phyloP scores from a whole-genome alignment of 2,797 vertebrate species.

The Myripristis jacobus region DNA sequence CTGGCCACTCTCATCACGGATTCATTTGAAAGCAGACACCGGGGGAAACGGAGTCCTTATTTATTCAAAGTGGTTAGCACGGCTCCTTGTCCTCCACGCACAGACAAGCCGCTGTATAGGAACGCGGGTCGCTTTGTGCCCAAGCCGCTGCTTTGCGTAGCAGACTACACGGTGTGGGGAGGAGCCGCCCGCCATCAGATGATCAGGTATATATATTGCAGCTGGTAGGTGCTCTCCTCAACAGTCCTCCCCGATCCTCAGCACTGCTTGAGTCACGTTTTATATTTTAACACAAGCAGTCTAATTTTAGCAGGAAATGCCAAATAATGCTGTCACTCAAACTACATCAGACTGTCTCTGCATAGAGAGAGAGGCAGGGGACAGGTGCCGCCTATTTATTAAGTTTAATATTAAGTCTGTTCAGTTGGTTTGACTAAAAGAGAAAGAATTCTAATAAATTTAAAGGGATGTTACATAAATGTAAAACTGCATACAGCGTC shows the following conservation, averaged over 20 bases:
- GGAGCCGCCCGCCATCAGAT: slow-evolving; percentile 78
- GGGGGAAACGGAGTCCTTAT: slow-evolving; percentile 44
- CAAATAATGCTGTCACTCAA: no score
- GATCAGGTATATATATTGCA: slow-evolving; percentile 55
- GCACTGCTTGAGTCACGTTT: slow-evolving; percentile 24
- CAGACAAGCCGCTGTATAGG: slow-evolving; percentile 48
- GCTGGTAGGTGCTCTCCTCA: slow-evolving; percentile 56
- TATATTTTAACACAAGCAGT: not conserved
- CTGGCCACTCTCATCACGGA: slow-evolving; percentile 84
- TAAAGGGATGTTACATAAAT: no score
- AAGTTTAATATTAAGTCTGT: no score
- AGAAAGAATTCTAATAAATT: no score
- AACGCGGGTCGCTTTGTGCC: slow-evolving; percentile 55
- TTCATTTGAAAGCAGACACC: slow-evolving; percentile 77
- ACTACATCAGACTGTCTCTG: no score
- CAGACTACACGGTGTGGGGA: slow-evolving; percentile 60
- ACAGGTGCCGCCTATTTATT: no score
- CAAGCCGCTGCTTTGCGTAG: slow-evolving; percentile 48
- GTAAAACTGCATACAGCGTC: no score
- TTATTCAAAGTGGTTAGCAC: slow-evolving; percentile 55
- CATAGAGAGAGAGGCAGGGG: no score
- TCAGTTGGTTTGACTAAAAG: no score
- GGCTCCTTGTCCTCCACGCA: slow-evolving; percentile 54
- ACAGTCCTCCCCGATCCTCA: slow-evolving; percentile 34
- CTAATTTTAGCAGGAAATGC: no score